phyloP scores from a whole-genome alignment of 2,888 invertebrate species.

The Hirtodrosophila duncani region DNA sequence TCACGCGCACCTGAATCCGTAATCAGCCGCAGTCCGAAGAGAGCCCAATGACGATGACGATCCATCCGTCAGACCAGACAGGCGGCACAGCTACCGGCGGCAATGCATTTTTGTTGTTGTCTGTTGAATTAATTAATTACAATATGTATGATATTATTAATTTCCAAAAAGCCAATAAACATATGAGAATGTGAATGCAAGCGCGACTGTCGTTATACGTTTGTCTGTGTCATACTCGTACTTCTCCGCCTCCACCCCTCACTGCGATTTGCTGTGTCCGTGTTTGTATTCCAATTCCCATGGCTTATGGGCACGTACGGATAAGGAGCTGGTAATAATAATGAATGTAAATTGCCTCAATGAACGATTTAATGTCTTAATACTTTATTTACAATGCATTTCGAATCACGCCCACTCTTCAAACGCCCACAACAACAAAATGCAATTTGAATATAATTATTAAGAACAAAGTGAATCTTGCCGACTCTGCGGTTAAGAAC shows the following conservation, averaged over 20 bases:
- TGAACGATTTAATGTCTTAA: constrained; percentile 76
- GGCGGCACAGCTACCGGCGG: constrained; percentile 46
- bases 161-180: constrained; percentile 54
- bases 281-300: constrained; percentile 67
- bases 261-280: constrained; percentile 9
- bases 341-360: constrained; percentile 72
- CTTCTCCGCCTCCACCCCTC: neutral
- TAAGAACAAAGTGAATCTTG: constrained; percentile 43
- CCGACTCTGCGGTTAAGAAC: too few relatives aligned
- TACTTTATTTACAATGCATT: constrained; percentile 65
- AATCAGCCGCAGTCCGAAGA: constrained; percentile 47
- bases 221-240: constrained; percentile 12
- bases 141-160: constrained; percentile 70
- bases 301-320: constrained; percentile 75
- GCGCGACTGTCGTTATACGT: constrained; percentile 8
- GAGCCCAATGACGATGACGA: constrained; percentile 14
- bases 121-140: constrained; percentile 66
- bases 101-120: constrained; percentile 48
- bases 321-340: constrained; percentile 61
- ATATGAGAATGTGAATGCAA: constrained; percentile 32
- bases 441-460: constrained; percentile 60
- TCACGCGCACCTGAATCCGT: constrained; percentile 70
- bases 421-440: constrained; percentile 20
- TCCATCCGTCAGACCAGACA: constrained; percentile 27
- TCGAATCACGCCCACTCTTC: constrained; percentile 34